Conservation (phyloP, 2,797 vertebrate genomes). For the Thunnus albacares region DNA sequence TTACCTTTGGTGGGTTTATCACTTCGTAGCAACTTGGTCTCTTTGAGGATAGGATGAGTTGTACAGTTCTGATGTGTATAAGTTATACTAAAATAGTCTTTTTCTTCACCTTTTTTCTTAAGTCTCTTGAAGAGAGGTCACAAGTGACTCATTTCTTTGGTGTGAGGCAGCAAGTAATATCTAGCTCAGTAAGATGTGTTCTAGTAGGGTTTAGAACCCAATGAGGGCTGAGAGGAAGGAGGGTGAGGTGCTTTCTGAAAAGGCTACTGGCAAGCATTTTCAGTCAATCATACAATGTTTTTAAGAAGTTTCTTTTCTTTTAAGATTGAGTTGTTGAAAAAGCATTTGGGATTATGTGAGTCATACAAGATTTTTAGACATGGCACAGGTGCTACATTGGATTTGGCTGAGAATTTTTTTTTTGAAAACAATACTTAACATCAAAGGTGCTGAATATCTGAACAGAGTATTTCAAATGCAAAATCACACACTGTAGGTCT, state of each 20-base stretch:
- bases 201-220: neutral
- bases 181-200: neutral
- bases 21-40: neutral
- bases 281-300: slow-evolving; percentile 1
- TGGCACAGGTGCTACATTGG: slow-evolving; percentile 47
- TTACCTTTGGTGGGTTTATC: neutral
- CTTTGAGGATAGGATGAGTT: neutral
- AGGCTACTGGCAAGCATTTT: slow-evolving; percentile 7
- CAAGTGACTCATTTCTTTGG: slow-evolving; percentile 22
- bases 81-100: slow-evolving; percentile 38
- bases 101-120: slow-evolving; percentile 20
- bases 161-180: neutral
- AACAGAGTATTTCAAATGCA: slow-evolving; percentile 42
- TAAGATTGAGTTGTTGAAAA: slow-evolving; percentile 26
- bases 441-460: slow-evolving; percentile 56
- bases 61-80: slow-evolving; percentile 11
- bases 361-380: slow-evolving; percentile 33
- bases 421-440: slow-evolving; percentile 57
- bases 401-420: slow-evolving; percentile 19
- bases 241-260: slow-evolving; percentile 4
- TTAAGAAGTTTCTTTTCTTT: slow-evolving; percentile 8
- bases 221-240: slow-evolving; percentile 1
- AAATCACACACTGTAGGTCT: slow-evolving; percentile 13
- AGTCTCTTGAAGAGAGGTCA: slow-evolving; percentile 14
- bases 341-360: slow-evolving; percentile 30